These are phyloP conservation scores for Hydropotes inermis DNA, from an alignment of 2,113 vertebrate genomes.

Conservation along the genomic window DNA sequence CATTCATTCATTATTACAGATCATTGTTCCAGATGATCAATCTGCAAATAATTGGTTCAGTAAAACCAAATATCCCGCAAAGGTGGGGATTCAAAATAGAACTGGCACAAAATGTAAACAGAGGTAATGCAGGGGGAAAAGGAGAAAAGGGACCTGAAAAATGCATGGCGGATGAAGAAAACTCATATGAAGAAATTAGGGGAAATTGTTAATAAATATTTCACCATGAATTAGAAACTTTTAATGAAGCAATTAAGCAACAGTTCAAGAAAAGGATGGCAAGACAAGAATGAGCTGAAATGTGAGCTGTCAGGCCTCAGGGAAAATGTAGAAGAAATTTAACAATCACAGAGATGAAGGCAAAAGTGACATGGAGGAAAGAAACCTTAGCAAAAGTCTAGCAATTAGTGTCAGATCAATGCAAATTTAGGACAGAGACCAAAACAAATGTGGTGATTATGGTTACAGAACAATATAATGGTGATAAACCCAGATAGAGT, in stretches of 20 bases:
- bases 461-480: background rate
- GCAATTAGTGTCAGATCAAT: background rate
- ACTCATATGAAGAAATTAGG: background rate
- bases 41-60: background rate
- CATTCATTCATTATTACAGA: background rate
- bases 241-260: slow-evolving; percentile 6
- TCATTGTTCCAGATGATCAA: background rate
- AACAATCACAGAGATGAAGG: background rate
- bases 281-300: slow-evolving; percentile 16
- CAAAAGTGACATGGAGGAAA: background rate
- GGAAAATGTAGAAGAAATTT: slow-evolving; percentile 22
- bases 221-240: background rate
- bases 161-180: background rate
- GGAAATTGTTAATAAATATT: slow-evolving; percentile 10
- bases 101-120: background rate
- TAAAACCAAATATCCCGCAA: background rate
- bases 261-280: background rate
- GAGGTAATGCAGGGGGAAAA: background rate
- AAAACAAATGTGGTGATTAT: slow-evolving; percentile 6
- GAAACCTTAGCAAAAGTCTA: background rate
- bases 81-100: background rate
- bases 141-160: background rate
- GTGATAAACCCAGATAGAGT: background rate
- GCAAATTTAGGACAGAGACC: background rate
- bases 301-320: background rate